Percentiles rank a stretch among this genome's conserved stretches.
Evolutionary conservation across 1,140 invertebrate genomes (phyloP).

Genomic region (Holcopasites calliopsidis): DNA sequence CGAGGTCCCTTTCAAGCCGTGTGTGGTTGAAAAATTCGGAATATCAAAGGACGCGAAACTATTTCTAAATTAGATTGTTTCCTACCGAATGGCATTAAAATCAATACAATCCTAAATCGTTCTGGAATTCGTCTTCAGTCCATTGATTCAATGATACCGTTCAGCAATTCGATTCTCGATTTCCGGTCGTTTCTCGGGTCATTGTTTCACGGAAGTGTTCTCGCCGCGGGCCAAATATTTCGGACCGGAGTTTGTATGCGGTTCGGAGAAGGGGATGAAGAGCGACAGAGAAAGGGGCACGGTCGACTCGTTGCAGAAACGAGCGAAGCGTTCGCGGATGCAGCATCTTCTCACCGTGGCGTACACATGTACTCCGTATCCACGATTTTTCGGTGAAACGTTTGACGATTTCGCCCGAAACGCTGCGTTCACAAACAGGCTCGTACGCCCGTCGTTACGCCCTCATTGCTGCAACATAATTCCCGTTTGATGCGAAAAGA

Average conservation of each 20-base stretch:
- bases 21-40: too few species aligned
- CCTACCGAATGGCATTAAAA: too few species aligned
- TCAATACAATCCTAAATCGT: background rate
- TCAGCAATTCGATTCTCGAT: slow-evolving; percentile 16
- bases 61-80: too few species aligned
- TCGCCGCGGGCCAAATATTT: background rate
- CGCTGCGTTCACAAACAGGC: slow-evolving; percentile 29
- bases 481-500: slow-evolving; percentile 58
- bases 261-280: background rate
- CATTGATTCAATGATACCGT: background rate
- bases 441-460: slow-evolving; percentile 58
- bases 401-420: slow-evolving; percentile 14
- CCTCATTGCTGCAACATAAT: slow-evolving; percentile 55
- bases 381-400: slow-evolving; percentile 54
- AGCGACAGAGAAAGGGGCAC: background rate
- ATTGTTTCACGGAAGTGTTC: slow-evolving; percentile 6
- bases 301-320: background rate
- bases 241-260: background rate
- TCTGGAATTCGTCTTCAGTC: background rate
- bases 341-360: background rate
- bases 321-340: background rate
- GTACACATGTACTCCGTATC: background rate
- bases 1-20: background rate
- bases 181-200: background rate
- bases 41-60: too few species aligned